Evolutionary conservation across 2,888 invertebrate genomes (phyloP), one percentile per base, ranked within the genome.

Genomic region (Philhelius pedissequus): DNA sequence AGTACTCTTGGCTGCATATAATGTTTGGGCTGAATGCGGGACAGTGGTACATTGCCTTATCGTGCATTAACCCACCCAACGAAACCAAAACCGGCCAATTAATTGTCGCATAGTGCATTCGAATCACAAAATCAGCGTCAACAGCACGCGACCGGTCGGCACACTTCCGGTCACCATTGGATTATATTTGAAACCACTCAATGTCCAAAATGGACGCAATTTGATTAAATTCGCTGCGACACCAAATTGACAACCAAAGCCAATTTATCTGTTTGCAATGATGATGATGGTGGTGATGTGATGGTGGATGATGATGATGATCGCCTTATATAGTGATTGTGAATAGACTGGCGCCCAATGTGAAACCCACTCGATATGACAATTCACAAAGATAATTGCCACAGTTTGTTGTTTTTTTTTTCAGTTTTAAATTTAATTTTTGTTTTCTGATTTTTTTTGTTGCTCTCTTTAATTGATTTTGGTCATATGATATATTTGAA

Each of bases 171-270:
- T 38, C 38, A 52, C 20, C 69, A 78, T 70, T 75, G 79, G 70
- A 79, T 79, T 83, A 75, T 79, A 75, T 78, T 83, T 74, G 70
- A 83, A 83, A 75, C 83, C 58, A 70, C 69, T 69, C 74, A 43
- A 40, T 58, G 78, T 58, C 74, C 78, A 69, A 69, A 62, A 70
- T 79, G 74, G 64, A 64, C 38, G 74, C 78, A 75, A 83, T 78
- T 83, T 83, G 83, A 83, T 83, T 83, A 83, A 83, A 83, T 83
- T 75, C 74, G 69, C 56, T 79, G 70, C 68, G 70, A 79, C 83
- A 83, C 78, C 83, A 83, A 83, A 83, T 75, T 83, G 83, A 83
- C 83, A 78, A 79, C 74, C 74, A 79, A 79, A 75, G 83, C 74
- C 78, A 83, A 83, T 83, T 83, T 79, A 75, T 83, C 79, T 74